phyloP scores from a whole-genome alignment of 2,797 vertebrate genomes.

The Rhinophrynus dorsalis region DNA sequence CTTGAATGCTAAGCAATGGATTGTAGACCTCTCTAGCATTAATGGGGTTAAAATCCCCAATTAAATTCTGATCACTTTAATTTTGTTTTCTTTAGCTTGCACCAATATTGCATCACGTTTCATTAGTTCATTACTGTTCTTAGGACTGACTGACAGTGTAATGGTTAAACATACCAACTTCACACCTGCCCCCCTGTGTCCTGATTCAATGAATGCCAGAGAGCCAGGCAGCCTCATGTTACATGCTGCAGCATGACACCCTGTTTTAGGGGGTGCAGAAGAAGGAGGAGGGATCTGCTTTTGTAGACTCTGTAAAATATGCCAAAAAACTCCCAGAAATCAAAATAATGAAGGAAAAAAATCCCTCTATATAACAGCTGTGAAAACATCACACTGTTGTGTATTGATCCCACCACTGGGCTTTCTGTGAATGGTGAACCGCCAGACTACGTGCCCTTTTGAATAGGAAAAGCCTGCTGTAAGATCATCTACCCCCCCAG shows the following conservation, averaged over 20 bases:
- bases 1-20: too few relatives aligned
- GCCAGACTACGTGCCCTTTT: neutral
- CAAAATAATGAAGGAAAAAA: slow-evolving; percentile 35
- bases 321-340: slow-evolving; percentile 45
- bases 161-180: neutral
- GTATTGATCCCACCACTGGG: slow-evolving; percentile 26
- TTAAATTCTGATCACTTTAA: too few relatives aligned
- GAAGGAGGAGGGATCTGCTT: slow-evolving; percentile 7
- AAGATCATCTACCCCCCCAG: neutral
- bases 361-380: slow-evolving; percentile 43
- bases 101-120: too few relatives aligned
- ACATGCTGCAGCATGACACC: slow-evolving; percentile 15
- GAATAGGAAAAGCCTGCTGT: neutral
- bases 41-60: too few relatives aligned
- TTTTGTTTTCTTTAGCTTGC: too few relatives aligned
- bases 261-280: slow-evolving; percentile 10
- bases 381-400: slow-evolving; percentile 31
- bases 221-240: slow-evolving; percentile 13
- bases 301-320: slow-evolving; percentile 30
- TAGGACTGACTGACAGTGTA: neutral
- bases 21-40: too few relatives aligned
- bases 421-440: slow-evolving; percentile 2
- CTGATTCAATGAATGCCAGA: neutral
- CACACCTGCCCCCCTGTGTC: slow-evolving; percentile 1
- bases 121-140: too few relatives aligned